Base-by-base conservation (phyloP, 2,113 vertebrate genomes). In the Dromaius novaehollandiae region DNA sequence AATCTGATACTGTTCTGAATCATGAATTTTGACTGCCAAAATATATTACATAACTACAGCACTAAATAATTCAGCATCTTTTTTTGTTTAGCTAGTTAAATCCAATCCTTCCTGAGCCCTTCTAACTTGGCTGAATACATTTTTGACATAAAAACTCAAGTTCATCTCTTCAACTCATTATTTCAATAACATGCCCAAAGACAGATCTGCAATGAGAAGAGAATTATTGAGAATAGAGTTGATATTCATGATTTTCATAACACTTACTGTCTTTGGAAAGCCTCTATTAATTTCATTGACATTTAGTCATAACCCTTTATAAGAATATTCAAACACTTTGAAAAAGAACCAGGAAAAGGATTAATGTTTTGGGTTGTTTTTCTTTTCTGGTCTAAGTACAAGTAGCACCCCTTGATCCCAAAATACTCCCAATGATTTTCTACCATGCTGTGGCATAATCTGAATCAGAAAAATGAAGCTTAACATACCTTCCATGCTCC, bases 311-410 rank as follows among this genome's bases (percentile, higher is more conserved):
- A 71, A 36, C 24, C 6, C 8, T 56, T 40, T 58, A 51, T 30
- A 58, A 36, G 18, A 53, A 28, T 24, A 84, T 19, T 60, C 36
- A 75, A 76, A 80, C 5, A 15, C 58, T 22, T 19, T 18, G 28
- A 53, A 90, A 83, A 87, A 94, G 77, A 85, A 96, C 69, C 13
- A 86, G 82, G 77, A 94, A 92, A 65, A 83, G 21, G 58, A 93
- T 38, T 92, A 22, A 17, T 1, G 42, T 55, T 93, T 88, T 89
- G 63, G 11, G 20, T 38, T 12, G 26, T 55, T 24, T 12, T 19
- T 25, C 36, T 58, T 38, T 17, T 11, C 13, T 26, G 7, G 3
- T 53, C 8, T 63, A 80, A 83, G 71, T 25, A 32, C 66, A 48
- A 1, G 0, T 22, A 68, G 38, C 21, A 63, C 34, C 36, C 48